Base-by-base conservation (phyloP, 2,888 invertebrate genomes). In the Drosophila formosana region DNA sequence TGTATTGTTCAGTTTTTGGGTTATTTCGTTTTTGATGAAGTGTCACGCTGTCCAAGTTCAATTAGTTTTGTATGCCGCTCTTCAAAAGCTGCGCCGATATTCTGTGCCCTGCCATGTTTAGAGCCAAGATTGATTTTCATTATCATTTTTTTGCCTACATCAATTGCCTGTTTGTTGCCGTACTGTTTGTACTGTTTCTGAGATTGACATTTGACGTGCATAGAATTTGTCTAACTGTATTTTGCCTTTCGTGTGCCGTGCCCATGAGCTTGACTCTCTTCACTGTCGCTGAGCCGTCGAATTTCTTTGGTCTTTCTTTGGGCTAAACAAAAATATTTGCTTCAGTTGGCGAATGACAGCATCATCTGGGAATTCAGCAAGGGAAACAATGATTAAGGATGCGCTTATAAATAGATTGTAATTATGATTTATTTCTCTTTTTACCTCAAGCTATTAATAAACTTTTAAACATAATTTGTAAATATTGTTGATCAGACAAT, bases 31-130 rank as follows among this genome's bases (percentile, higher is more conserved):
- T 72, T 73, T 75, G 80, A 77, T 88, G 87, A 89, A 86, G 88
- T 89, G 88, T 85, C 89, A 83, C 88, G 89, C 85, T 88, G 89
- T 89, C 85, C 88, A 79, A 85, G 89, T 89, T 89, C 85, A 86
- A 86, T 86, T 89, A 89, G 86, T 85, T 85, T 85, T 85, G 73
- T 84, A 72, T 88, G 86, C 55, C 70, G 72, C 67, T 80, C 84
- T 75, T 78, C 72, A 78, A 81, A 78, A 70, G 69, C 82, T 75
- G 51, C 60, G 82, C 79, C 85, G 75, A 71, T 55, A 69, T 69
- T 85, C 76, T 57, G 7, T 45, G 61, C 56, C 66, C 62, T 56
- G 70, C 49, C 75, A 63, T 73, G 68, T 75, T 83, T 82, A 78
- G 83, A 72, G 78, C 72, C 69, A 82, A 88, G 86, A 89, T 89